Base-by-base conservation (phyloP, 2,113 vertebrate genomes). In the Holacanthus passer region DNA sequence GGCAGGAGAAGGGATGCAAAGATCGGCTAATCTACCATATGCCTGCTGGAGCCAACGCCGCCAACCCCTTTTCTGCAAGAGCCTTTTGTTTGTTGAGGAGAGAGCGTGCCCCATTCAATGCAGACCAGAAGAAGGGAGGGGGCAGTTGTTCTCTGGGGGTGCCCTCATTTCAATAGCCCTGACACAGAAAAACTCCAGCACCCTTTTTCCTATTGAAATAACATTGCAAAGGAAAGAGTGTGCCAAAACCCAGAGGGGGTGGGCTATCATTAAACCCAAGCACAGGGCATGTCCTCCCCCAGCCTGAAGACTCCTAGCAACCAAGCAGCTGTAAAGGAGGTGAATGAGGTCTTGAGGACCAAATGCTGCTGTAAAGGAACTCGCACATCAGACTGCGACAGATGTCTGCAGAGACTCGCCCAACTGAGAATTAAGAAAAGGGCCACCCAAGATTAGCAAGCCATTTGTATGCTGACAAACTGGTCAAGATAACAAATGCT, bases 21-120 rank as follows among this genome's bases (percentile, higher is more conserved):
- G 73, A 83, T 74, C 83, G 63, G 53, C 45, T 83, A 93, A 87
- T 78, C 89, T 88, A 92, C 94, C 95, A 95, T 94, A 95, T 95
- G 95, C 91, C 94, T 85, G 74, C 75, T 84, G 56, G 73, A 92
- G 89, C 73, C 89, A 76, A 87, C 32, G 83, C 87, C 82, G 84
- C 86, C 79, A 84, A 77, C 82, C 85, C 77, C 86, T 81, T 85
- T 85, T 79, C 83, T 70, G 77, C 72, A 90, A 85, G 83, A 69
- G 71, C 50, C 78, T 89, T 94, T 95, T 96, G 92, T 95, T 86
- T 84, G 91, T 45, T 0, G 47, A 70, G 75, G 86, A 82, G 90
- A 85, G 94, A 93, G 94, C 80, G 90, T 91, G 93, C 79, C 93
- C 78, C 86, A 90, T 88, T 93, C 87, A 90, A 85, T 62, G 37